These are phyloP conservation scores for Enteromius radiatus DNA, from an alignment of 2,797 vertebrate genomes.

Conservation along the genomic window DNA sequence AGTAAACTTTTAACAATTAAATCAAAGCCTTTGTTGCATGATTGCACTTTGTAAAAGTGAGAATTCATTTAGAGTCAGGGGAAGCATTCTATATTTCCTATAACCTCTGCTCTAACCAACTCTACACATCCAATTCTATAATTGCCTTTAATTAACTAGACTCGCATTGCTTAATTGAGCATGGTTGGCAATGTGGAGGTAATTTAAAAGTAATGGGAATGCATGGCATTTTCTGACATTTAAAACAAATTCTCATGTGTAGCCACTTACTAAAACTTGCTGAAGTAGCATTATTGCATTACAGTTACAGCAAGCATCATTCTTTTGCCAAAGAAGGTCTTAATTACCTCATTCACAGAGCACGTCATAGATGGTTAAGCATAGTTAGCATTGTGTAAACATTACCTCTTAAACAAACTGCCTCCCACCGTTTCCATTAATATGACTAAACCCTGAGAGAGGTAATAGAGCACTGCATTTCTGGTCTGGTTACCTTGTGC, in stretches of 20 bases:
- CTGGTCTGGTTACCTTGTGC: background rate
- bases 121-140: slow-evolving; percentile 24
- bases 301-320: background rate
- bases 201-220: slow-evolving; percentile 41
- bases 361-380: background rate
- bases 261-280: slow-evolving; percentile 13
- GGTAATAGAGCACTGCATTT: background rate
- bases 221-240: slow-evolving; percentile 46
- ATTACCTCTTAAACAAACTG: slow-evolving; percentile 3
- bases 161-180: slow-evolving; percentile 43
- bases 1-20: slow-evolving; percentile 14
- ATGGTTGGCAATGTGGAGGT: slow-evolving; percentile 22
- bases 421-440: background rate
- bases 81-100: background rate
- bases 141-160: slow-evolving; percentile 45
- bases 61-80: background rate
- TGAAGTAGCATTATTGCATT: background rate
- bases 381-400: slow-evolving; percentile 6
- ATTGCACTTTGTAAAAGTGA: background rate
- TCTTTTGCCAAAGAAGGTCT: background rate
- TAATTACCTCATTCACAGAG: slow-evolving; percentile 25
- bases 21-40: background rate
- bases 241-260: slow-evolving; percentile 26
- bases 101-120: slow-evolving; percentile 5
- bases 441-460: background rate